A percentile compares a stretch with the other conserved stretches of the same genome.
These are phyloP conservation scores for Sturnus vulgaris DNA, from an alignment of 2,113 vertebrate species.

Conservation along the genomic window DNA sequence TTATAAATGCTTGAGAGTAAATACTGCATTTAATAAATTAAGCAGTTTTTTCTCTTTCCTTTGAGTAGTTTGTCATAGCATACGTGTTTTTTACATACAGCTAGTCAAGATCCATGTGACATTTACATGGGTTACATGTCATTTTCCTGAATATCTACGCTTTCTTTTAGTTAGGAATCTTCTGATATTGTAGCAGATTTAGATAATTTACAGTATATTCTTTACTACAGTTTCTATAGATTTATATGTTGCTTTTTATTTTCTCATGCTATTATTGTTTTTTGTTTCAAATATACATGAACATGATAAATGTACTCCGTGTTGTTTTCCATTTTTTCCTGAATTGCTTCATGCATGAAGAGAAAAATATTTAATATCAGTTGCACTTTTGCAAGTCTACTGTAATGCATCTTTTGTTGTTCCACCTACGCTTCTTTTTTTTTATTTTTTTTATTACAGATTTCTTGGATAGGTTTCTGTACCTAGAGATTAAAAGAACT, in stretches of 20 bases:
- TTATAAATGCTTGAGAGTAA: background rate
- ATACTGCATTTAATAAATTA: background rate
- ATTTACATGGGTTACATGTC: background rate
- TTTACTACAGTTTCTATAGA: background rate
- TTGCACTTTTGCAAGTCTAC: background rate
- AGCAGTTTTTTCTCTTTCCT: background rate
- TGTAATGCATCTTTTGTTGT: background rate
- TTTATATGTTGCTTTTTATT: background rate
- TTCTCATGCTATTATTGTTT: background rate
- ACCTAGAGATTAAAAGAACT: background rate
- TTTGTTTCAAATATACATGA: background rate
- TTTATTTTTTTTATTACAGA: background rate
- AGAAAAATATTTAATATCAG: background rate
- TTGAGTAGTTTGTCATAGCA: background rate
- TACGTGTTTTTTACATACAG: background rate
- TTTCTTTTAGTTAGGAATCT: background rate
- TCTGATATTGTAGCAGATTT: background rate
- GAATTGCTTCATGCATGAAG: background rate
- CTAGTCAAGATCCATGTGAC: background rate
- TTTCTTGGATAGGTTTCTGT: background rate
- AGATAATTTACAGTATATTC: background rate
- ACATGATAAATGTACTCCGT: background rate
- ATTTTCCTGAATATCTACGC: background rate
- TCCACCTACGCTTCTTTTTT: background rate
- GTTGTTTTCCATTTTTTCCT: background rate